phyloP scores from a whole-genome alignment of 2,888 invertebrate genomes.

The Hermaeophaga mercurialis region DNA sequence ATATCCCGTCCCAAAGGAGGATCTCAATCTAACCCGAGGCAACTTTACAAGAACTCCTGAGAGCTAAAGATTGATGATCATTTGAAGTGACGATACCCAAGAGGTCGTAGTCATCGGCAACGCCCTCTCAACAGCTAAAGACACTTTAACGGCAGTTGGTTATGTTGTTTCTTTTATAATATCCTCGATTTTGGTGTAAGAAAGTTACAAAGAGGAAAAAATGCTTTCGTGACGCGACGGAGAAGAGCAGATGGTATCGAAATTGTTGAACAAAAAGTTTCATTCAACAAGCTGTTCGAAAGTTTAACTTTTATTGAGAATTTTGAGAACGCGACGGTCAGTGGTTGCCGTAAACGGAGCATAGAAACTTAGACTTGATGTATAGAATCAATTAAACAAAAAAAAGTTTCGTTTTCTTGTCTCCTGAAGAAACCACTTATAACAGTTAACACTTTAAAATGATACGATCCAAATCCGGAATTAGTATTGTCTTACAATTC shows the following conservation, averaged over 20 bases:
- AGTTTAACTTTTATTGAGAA: slow-evolving; percentile 33
- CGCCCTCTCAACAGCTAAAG: slow-evolving; percentile 25
- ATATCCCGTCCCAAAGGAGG: slow-evolving; percentile 4
- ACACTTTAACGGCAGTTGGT: slow-evolving; percentile 31
- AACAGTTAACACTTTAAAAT: too few species aligned
- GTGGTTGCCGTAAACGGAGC: too few species aligned
- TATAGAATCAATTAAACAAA: too few species aligned
- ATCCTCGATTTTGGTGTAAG: slow-evolving; percentile 21
- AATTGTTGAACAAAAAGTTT: slow-evolving; percentile 28
- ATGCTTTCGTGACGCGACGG: not conserved
- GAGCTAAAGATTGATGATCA: slow-evolving; percentile 30
- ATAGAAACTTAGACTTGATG: too few species aligned
- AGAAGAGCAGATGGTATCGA: slow-evolving; percentile 32
- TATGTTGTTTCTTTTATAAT: slow-evolving; percentile 31
- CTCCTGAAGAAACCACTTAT: too few species aligned
- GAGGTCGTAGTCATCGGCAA: slow-evolving; percentile 23
- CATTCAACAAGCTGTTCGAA: slow-evolving; percentile 34
- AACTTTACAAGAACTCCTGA: slow-evolving; percentile 25
- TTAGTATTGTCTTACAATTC: too few species aligned
- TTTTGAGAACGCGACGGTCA: slow-evolving; percentile 12
- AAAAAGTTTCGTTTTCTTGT: too few species aligned
- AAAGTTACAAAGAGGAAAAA: slow-evolving; percentile 18
- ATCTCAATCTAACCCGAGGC: slow-evolving; percentile 9
- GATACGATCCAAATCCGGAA: too few species aligned
- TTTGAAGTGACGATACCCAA: slow-evolving; percentile 26